These are phyloP conservation scores for Neotragus pygmaeus DNA, from an alignment of 2,113 vertebrate genomes.

Conservation along the genomic window DNA sequence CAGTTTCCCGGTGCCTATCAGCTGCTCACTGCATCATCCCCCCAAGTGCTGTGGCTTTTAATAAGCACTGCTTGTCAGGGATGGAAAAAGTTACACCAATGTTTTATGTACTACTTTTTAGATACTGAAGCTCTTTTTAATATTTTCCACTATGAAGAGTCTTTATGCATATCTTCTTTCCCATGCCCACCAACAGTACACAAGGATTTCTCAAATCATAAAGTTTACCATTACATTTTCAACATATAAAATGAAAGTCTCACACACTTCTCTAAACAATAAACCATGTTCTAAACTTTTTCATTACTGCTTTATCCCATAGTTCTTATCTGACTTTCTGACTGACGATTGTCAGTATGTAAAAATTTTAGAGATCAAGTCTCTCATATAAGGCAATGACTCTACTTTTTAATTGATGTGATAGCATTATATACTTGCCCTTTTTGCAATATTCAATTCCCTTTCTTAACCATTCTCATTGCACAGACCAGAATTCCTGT, in stretches of 20 bases:
- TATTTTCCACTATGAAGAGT: background rate
- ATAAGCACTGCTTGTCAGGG: too few relatives aligned
- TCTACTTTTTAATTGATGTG: background rate
- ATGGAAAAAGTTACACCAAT: background rate
- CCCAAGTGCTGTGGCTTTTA: background rate
- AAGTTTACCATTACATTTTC: background rate
- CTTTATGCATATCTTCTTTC: background rate
- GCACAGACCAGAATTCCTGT: background rate
- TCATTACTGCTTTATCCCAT: background rate
- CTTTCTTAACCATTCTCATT: background rate
- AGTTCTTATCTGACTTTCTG: background rate
- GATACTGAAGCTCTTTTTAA: background rate
- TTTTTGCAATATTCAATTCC: background rate
- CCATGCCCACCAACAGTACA: background rate
- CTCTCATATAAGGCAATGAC: background rate
- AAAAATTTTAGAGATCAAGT: background rate
- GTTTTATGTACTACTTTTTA: background rate
- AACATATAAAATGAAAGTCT: background rate
- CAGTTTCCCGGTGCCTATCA: accelerated
- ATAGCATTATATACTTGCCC: background rate
- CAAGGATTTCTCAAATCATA: background rate
- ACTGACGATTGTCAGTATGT: background rate
- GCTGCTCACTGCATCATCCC: too few relatives aligned
- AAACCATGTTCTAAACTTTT: background rate
- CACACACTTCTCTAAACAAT: background rate